These are phyloP conservation scores for Frankliniella intonsa DNA, from an alignment of 2,888 invertebrate species.

Conservation along the genomic window DNA sequence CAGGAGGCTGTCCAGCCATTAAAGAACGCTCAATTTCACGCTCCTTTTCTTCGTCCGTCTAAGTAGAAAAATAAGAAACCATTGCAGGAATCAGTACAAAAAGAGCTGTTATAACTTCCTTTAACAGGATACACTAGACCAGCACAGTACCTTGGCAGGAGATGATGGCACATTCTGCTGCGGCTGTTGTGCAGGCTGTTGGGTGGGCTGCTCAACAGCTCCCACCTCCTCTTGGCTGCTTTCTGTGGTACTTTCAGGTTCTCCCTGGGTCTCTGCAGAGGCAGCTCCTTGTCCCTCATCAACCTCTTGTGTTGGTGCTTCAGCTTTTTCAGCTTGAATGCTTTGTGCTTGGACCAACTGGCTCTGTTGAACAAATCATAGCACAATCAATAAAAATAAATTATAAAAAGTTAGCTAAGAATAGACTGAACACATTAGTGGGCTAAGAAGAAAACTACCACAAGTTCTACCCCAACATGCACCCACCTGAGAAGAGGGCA, in stretches of 20 bases:
- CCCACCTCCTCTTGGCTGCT: conserved; percentile 42
- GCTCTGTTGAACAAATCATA: not conserved
- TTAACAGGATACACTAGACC: not conserved
- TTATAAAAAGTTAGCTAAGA: not conserved
- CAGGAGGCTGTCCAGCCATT: conserved; percentile 74
- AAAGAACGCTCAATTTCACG: conserved; percentile 58
- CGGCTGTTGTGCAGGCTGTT: not conserved
- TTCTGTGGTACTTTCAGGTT: not conserved
- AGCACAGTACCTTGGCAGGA: not conserved
- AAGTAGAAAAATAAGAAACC: not conserved
- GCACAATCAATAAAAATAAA: not conserved
- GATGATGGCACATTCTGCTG: conserved; percentile 30
- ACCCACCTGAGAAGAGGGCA: not conserved
- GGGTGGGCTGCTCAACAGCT: not conserved
- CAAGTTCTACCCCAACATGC: not conserved
- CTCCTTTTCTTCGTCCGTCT: conserved; percentile 11
- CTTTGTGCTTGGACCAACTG: not conserved
- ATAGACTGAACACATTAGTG: conserved; percentile 38
- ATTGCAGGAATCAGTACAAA: not conserved
- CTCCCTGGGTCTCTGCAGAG: not conserved
- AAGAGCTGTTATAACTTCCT: not conserved
- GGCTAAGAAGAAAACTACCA: conserved; percentile 49
- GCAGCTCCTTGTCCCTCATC: not conserved
- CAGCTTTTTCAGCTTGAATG: not conserved
- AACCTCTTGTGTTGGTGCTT: not conserved